Conservation (phyloP, 1,140 invertebrate genomes). For the Myzus persicae region DNA sequence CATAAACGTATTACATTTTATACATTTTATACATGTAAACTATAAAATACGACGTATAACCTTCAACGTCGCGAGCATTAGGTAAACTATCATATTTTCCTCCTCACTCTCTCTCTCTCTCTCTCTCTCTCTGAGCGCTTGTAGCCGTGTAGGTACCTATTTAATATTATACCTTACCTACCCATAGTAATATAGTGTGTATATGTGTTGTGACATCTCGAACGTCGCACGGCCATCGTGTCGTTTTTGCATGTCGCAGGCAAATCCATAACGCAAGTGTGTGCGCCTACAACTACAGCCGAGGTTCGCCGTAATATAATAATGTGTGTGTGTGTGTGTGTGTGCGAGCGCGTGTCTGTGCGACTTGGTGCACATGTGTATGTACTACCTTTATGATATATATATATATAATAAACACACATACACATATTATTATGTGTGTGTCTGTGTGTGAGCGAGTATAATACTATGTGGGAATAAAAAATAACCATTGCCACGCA, state of each 20-base stretch:
- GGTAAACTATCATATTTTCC: slow-evolving; percentile 3
- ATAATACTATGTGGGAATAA: slow-evolving; percentile 27
- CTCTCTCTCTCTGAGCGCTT: background rate
- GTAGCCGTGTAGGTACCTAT: background rate
- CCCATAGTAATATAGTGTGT: background rate
- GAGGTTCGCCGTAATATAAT: background rate
- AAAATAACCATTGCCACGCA: slow-evolving; percentile 38
- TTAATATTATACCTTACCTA: background rate
- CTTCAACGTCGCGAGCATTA: background rate
- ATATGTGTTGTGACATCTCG: slow-evolving; percentile 19
- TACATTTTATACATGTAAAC: background rate
- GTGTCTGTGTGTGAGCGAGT: background rate
- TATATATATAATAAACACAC: too few species aligned
- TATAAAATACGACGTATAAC: background rate
- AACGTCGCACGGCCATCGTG: background rate
- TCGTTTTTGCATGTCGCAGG: background rate
- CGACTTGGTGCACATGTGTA: background rate
- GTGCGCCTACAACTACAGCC: background rate
- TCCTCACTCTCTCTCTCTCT: background rate
- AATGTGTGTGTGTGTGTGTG: background rate
- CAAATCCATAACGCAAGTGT: slow-evolving; percentile 42
- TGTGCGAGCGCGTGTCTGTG: background rate
- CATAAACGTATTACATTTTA: background rate
- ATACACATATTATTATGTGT: too few species aligned
- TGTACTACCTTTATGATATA: background rate